Evolutionary conservation across 2,797 vertebrate species (phyloP).

Genomic region (Phylloscopus collybita): DNA sequence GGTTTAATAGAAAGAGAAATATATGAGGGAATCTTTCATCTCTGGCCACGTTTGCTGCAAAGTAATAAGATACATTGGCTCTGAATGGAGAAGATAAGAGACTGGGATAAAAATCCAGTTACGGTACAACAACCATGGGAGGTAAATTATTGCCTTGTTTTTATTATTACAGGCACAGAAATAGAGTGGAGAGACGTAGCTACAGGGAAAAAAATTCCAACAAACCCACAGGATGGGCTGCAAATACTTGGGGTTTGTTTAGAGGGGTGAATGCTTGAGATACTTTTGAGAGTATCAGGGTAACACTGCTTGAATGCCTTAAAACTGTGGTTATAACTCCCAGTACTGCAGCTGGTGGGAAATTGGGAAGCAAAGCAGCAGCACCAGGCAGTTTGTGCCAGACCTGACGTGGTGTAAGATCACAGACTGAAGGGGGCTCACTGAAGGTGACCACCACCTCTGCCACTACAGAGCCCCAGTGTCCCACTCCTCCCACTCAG

Average conservation of each 20-base stretch:
- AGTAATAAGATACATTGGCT: conserved; percentile 66
- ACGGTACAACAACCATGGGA: neutral
- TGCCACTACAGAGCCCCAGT: neutral
- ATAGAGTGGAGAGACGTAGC: neutral
- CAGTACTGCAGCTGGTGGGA: neutral
- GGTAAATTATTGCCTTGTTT: conserved; percentile 61
- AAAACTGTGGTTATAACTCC: neutral
- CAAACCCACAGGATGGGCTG: neutral
- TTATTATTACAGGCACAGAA: conserved; percentile 9
- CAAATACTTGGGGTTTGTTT: neutral
- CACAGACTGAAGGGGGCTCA: neutral
- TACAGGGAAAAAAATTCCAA: neutral
- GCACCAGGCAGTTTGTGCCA: neutral
- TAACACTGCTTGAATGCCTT: neutral
- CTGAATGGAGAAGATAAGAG: conserved; percentile 72
- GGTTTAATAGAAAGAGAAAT: conserved; percentile 70
- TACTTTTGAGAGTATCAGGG: neutral
- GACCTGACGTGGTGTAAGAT: neutral
- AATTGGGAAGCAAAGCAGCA: neutral
- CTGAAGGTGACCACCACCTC: neutral
- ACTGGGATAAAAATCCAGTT: conserved; percentile 63
- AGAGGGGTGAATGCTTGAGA: neutral
- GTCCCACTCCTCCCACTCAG: neutral
- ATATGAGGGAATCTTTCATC: conserved; percentile 73
- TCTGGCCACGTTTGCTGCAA: conserved; percentile 71